phyloP scores from a whole-genome alignment of 2,888 invertebrate species.

The Zhuqinia jingwanae region DNA sequence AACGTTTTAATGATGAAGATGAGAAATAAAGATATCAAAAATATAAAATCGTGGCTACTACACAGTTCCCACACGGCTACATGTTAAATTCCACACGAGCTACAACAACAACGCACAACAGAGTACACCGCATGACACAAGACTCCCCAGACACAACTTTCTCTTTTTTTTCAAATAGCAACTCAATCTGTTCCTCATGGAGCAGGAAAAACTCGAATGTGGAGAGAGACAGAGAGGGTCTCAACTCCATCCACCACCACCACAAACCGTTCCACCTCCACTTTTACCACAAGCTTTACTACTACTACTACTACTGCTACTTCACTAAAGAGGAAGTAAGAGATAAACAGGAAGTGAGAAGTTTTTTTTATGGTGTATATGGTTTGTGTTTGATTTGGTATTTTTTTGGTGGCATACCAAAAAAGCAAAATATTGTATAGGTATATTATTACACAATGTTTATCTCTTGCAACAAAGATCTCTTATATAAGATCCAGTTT shows the following conservation, averaged over 20 bases:
- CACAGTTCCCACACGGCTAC: slow-evolving; percentile 1
- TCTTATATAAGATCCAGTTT: not conserved
- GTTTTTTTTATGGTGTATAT: slow-evolving; percentile 9
- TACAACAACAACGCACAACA: too few species aligned
- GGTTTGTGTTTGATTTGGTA: not conserved
- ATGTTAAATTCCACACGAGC: not conserved
- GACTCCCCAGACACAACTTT: too few species aligned
- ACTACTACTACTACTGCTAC: too few species aligned
- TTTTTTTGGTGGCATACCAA: not conserved
- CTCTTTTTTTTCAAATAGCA: not conserved
- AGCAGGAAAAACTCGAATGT: not conserved
- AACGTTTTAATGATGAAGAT: slow-evolving; percentile 33
- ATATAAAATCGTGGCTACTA: too few species aligned
- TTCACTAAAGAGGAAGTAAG: too few species aligned
- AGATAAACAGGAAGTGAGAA: slow-evolving; percentile 21
- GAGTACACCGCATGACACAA: too few species aligned
- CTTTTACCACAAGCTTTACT: not conserved
- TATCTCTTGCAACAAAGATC: not conserved
- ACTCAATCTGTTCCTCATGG: slow-evolving; percentile 3
- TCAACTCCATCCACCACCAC: not conserved
- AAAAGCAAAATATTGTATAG: not conserved
- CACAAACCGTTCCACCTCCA: not conserved
- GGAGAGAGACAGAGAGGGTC: not conserved
- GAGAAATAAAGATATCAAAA: slow-evolving; percentile 37
- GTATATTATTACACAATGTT: too few species aligned